Evolutionary conservation across 2,888 invertebrate species (phyloP).

Genomic region (Oasisia sp.): DNA sequence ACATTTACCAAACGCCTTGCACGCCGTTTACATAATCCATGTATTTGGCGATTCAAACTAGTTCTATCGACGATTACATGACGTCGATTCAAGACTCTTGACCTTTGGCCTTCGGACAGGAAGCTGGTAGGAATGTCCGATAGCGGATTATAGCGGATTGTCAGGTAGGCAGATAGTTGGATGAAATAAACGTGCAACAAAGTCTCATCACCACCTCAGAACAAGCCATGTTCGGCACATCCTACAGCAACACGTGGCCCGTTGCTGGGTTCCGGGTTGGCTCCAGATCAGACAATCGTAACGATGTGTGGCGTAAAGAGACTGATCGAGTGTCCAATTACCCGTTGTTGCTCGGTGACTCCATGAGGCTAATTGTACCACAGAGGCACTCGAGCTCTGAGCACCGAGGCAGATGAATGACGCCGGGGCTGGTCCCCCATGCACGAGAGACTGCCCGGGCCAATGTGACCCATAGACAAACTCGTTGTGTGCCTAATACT

Average conservation of each 20-base stretch:
- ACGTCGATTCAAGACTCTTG: too few species aligned
- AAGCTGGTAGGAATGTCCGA: too few species aligned
- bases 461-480: neutral
- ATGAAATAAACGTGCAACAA: too few species aligned
- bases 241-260: neutral
- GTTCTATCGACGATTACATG: too few species aligned
- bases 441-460: neutral
- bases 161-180: too few species aligned
- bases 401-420: neutral
- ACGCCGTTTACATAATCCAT: too few species aligned
- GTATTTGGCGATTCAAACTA: too few species aligned
- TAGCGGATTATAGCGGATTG: too few species aligned
- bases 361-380: conserved; percentile 6
- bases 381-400: neutral
- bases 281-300: neutral
- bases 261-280: neutral
- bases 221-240: neutral
- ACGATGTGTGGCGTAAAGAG: neutral
- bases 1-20: too few species aligned
- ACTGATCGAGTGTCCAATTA: neutral
- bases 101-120: too few species aligned
- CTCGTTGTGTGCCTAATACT: neutral
- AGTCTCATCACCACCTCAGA: too few species aligned
- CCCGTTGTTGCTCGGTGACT: neutral
- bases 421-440: neutral